Percentiles rank a stretch among this genome's conserved stretches.
These are phyloP conservation scores for Batillaria attramentaria DNA, from an alignment of 1,140 invertebrate species.

Conservation along the genomic window DNA sequence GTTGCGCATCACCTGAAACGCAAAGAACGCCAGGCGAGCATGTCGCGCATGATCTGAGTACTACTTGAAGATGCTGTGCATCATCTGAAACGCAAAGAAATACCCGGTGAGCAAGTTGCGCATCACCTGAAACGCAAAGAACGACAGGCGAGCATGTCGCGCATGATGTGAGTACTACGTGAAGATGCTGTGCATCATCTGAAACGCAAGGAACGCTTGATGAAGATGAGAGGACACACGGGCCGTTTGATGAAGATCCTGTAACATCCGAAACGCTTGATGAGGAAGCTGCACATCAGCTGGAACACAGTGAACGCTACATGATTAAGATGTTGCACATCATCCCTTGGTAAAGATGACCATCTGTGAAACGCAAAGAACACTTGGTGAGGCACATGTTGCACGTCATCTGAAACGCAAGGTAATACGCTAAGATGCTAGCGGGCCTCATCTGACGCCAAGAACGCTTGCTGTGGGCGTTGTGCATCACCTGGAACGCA, in stretches of 20 bases:
- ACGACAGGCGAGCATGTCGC: too few relatives aligned
- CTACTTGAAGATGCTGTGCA: conserved; percentile 68
- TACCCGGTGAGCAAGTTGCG: background rate
- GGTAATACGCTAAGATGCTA: too few relatives aligned
- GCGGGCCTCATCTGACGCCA: too few relatives aligned
- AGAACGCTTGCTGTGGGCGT: background rate
- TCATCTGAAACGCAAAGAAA: conserved; percentile 59
- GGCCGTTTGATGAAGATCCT: too few relatives aligned
- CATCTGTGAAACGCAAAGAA: too few relatives aligned
- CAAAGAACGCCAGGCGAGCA: too few relatives aligned
- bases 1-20: background rate
- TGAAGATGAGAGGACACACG: too few relatives aligned
- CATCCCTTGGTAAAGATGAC: too few relatives aligned
- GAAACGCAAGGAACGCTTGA: conserved; percentile 37
- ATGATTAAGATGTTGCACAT: background rate
- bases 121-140: too few relatives aligned
- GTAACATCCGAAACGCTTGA: conserved; percentile 67
- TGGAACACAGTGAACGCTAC: conserved; percentile 44
- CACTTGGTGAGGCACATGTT: too few relatives aligned
- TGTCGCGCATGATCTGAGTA: too few relatives aligned
- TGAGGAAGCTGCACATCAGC: conserved; percentile 70
- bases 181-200: conserved; percentile 71
- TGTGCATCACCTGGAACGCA: too few relatives aligned
- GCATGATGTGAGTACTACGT: conserved; percentile 66
- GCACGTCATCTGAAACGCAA: conserved; percentile 65